phyloP scores from a whole-genome alignment of 2,888 invertebrate genomes.

The Pyralis farinalis region DNA sequence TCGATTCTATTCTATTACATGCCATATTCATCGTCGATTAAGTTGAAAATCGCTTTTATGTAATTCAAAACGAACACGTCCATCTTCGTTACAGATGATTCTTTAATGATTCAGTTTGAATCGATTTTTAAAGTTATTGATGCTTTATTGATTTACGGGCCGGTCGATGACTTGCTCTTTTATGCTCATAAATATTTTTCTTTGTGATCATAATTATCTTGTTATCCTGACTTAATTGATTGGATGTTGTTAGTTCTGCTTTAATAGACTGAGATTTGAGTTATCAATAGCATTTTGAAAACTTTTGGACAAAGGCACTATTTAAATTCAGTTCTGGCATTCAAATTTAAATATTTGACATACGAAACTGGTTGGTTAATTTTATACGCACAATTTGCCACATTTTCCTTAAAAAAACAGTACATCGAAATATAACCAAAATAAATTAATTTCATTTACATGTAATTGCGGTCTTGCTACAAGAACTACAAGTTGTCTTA shows the following conservation, averaged over 20 bases:
- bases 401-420: too few relatives aligned
- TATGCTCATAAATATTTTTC: slow-evolving; percentile 30
- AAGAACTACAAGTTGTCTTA: too few relatives aligned
- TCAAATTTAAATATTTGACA: too few relatives aligned
- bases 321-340: too few relatives aligned
- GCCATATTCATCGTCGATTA: slow-evolving; percentile 32
- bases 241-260: slow-evolving; percentile 11
- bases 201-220: slow-evolving; percentile 46
- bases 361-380: too few relatives aligned
- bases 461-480: too few relatives aligned
- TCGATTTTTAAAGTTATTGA: slow-evolving; percentile 68
- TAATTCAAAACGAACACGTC: slow-evolving; percentile 61
- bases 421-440: too few relatives aligned
- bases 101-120: slow-evolving; percentile 68
- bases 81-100: slow-evolving; percentile 74
- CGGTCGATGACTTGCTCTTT: slow-evolving; percentile 67
- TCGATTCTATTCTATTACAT: slow-evolving; percentile 24
- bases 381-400: too few relatives aligned
- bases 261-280: background rate
- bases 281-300: background rate
- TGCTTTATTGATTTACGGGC: slow-evolving; percentile 72
- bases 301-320: background rate
- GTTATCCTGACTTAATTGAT: slow-evolving; percentile 30
- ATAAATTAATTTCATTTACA: too few relatives aligned
- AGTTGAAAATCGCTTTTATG: slow-evolving; percentile 32